phyloP scores from a whole-genome alignment of 2,888 invertebrate genomes.

The Campoplex nolae region DNA sequence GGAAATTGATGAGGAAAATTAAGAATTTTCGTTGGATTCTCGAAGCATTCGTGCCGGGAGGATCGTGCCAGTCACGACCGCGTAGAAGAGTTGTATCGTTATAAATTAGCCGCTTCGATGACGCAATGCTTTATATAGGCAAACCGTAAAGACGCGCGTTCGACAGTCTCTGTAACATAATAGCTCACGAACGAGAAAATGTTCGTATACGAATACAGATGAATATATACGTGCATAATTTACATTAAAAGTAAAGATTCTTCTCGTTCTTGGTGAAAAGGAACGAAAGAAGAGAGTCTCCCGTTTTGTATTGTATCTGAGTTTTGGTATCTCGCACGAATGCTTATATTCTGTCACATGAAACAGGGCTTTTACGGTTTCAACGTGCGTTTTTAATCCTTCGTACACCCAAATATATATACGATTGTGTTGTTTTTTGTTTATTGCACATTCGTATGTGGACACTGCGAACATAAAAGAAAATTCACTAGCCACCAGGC shows the following conservation, averaged over 20 bases:
- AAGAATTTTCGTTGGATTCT: slow-evolving; percentile 20
- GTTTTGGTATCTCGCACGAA: slow-evolving; percentile 40
- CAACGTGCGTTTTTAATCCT: slow-evolving; percentile 28
- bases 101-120: slow-evolving; percentile 63
- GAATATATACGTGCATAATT: slow-evolving; percentile 3
- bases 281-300: slow-evolving; percentile 35
- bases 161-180: slow-evolving; percentile 47
- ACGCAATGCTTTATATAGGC: slow-evolving; percentile 43
- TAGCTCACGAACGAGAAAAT: slow-evolving; percentile 20
- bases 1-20: slow-evolving; percentile 49
- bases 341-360: slow-evolving; percentile 43
- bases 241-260: slow-evolving; percentile 38
- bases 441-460: neutral
- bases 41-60: slow-evolving; percentile 7
- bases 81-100: slow-evolving; percentile 46
- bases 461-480: neutral
- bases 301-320: slow-evolving; percentile 51
- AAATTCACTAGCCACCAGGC: neutral
- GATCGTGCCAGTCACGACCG: slow-evolving; percentile 58
- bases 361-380: slow-evolving; percentile 54
- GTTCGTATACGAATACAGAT: neutral
- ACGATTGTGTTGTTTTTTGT: neutral
- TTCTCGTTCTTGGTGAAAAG: slow-evolving; percentile 34
- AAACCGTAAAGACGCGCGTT: slow-evolving; percentile 47
- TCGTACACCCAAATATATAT: neutral